Conservation (phyloP, 1,140 invertebrate genomes). For the Ridgeia piscesae region DNA sequence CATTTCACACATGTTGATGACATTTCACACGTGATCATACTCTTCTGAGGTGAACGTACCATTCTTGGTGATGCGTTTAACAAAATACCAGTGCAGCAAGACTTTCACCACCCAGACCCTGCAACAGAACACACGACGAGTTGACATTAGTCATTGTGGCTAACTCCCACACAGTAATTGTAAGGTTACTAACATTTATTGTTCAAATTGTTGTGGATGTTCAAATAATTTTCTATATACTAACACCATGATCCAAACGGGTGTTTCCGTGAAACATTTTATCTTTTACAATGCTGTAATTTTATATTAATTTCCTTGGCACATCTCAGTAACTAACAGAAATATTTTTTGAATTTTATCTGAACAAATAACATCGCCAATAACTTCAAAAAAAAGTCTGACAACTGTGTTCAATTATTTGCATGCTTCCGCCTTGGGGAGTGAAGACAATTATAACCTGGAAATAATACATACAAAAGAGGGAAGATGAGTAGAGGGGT, state of each 20-base stretch:
- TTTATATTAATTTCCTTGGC: neutral
- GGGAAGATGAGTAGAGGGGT: conserved; percentile 76
- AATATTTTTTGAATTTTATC: no score
- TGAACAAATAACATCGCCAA: no score
- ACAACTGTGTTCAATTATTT: no score
- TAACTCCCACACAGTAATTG: neutral
- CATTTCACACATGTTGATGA: neutral
- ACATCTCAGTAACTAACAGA: neutral
- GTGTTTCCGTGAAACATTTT: neutral
- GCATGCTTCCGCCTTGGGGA: no score
- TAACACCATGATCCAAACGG: neutral
- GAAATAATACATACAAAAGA: conserved; percentile 70
- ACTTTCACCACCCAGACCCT: conserved; percentile 77
- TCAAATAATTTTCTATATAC: no score
- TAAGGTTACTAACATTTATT: neutral
- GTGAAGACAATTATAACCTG: neutral
- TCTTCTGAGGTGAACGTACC: conserved; percentile 49
- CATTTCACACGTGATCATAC: no score
- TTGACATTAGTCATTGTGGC: neutral
- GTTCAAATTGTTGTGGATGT: no score
- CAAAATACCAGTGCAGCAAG: conserved; percentile 80
- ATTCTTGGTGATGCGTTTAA: conserved; percentile 75
- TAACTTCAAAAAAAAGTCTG: no score
- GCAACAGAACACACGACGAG: conserved; percentile 35
- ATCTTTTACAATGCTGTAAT: neutral